Evolutionary conservation across 2,113 vertebrate genomes (phyloP).

Genomic region (Apteryx owenii): DNA sequence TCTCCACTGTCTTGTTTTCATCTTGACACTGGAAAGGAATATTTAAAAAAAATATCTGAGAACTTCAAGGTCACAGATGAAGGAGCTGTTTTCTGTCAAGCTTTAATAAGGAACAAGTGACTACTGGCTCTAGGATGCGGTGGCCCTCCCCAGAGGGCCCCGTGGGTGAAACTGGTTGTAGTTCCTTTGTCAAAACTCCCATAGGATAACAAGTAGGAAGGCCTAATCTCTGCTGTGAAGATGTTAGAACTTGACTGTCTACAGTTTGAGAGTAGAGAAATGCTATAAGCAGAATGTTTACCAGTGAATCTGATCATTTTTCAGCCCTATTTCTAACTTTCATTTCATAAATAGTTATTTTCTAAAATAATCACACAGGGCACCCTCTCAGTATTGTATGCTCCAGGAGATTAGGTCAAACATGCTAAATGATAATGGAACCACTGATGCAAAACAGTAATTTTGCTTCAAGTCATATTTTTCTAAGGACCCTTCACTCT

Average conservation of each 20-base stretch:
- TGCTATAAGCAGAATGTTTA: background rate
- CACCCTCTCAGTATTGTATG: background rate
- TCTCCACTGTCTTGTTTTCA: background rate
- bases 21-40: background rate
- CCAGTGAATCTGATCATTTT: background rate
- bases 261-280: background rate
- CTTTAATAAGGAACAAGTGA: background rate
- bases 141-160: background rate
- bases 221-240: background rate
- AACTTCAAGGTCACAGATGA: background rate
- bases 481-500: background rate
- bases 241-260: background rate
- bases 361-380: constrained; percentile 3
- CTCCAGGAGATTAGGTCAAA: background rate
- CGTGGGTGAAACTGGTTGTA: background rate
- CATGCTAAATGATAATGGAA: background rate
- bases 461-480: background rate
- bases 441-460: background rate
- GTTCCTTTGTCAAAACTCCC: background rate
- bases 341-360: constrained; percentile 3
- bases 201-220: background rate
- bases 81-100: background rate
- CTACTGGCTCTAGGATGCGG: background rate
- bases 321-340: background rate
- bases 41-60: background rate